Evolutionary conservation across 2,888 invertebrate genomes (phyloP).

Genomic region (Orthosia gothica): DNA sequence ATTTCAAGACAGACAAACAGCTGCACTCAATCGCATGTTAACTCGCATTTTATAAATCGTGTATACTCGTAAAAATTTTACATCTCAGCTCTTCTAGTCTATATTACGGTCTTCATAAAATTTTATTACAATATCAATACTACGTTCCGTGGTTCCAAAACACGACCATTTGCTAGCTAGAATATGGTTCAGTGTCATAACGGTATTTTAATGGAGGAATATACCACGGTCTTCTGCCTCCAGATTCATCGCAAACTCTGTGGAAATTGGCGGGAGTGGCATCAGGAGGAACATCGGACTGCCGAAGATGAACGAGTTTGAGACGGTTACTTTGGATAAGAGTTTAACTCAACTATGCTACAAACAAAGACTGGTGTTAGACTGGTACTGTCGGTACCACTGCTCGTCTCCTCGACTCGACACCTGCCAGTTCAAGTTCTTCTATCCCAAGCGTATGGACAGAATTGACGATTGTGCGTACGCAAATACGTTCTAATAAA

Average conservation of each 20-base stretch:
- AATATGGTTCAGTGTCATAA: slow-evolving; percentile 45
- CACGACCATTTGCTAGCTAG: slow-evolving; percentile 38
- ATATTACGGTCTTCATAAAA: slow-evolving; percentile 57
- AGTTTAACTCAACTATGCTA: slow-evolving; percentile 80
- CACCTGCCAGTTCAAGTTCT: slow-evolving; percentile 77
- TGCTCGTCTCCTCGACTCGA: slow-evolving; percentile 75
- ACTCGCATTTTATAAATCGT: slow-evolving; percentile 26
- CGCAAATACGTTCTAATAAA: slow-evolving; percentile 65
- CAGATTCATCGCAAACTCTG: slow-evolving; percentile 85
- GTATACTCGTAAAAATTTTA: slow-evolving; percentile 55
- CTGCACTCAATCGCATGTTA: slow-evolving; percentile 31
- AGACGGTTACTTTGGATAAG: slow-evolving; percentile 82
- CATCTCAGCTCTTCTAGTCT: slow-evolving; percentile 47
- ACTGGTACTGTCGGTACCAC: slow-evolving; percentile 82
- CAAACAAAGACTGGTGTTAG: slow-evolving; percentile 73
- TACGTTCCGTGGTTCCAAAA: slow-evolving; percentile 48
- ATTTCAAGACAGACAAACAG: neutral
- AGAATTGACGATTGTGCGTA: slow-evolving; percentile 85
- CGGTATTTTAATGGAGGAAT: slow-evolving; percentile 59
- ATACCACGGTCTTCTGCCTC: slow-evolving; percentile 76
- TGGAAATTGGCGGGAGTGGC: slow-evolving; percentile 88
- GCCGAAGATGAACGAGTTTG: slow-evolving; percentile 85
- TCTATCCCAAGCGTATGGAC: slow-evolving; percentile 68
- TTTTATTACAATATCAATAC: slow-evolving; percentile 65
- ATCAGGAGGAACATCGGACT: slow-evolving; percentile 87